phyloP scores from a whole-genome alignment of 2,113 vertebrate genomes.

The Oophaga pumilio region DNA sequence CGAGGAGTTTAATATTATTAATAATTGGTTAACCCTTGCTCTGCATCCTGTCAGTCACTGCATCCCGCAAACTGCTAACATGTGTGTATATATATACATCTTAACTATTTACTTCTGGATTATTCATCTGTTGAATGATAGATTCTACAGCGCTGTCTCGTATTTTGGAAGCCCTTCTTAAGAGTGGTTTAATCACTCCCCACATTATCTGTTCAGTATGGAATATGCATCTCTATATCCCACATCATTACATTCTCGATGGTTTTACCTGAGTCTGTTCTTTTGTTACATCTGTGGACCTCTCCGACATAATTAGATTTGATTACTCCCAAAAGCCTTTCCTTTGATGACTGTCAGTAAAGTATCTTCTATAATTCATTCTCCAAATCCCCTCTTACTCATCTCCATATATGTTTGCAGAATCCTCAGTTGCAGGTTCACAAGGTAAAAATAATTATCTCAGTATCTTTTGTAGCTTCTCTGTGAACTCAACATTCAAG shows the following conservation, averaged over 20 bases:
- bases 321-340: slow-evolving; percentile 47
- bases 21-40: too few relatives aligned
- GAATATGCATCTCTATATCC: slow-evolving; percentile 5
- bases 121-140: slow-evolving; percentile 11
- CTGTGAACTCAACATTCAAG: not conserved
- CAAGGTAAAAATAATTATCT: slow-evolving; percentile 30
- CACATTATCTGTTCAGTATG: slow-evolving; percentile 27
- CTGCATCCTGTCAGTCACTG: too few relatives aligned
- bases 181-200: slow-evolving; percentile 25
- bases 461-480: slow-evolving; percentile 19
- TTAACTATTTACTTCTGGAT: not conserved
- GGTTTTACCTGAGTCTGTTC: slow-evolving; percentile 33
- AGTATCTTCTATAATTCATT: slow-evolving; percentile 45
- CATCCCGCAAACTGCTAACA: too few relatives aligned
- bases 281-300: slow-evolving; percentile 34
- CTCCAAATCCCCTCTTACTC: slow-evolving; percentile 27
- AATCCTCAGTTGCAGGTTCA: slow-evolving; percentile 15
- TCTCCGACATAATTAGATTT: slow-evolving; percentile 45
- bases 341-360: slow-evolving; percentile 48
- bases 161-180: slow-evolving; percentile 6
- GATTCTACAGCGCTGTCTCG: slow-evolving; percentile 1
- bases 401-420: slow-evolving; percentile 14
- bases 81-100: too few relatives aligned
- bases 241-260: slow-evolving; percentile 2
- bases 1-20: too few relatives aligned